Evolutionary conservation across 2,888 invertebrate species (phyloP).

Genomic region (Drosophila siamana): DNA sequence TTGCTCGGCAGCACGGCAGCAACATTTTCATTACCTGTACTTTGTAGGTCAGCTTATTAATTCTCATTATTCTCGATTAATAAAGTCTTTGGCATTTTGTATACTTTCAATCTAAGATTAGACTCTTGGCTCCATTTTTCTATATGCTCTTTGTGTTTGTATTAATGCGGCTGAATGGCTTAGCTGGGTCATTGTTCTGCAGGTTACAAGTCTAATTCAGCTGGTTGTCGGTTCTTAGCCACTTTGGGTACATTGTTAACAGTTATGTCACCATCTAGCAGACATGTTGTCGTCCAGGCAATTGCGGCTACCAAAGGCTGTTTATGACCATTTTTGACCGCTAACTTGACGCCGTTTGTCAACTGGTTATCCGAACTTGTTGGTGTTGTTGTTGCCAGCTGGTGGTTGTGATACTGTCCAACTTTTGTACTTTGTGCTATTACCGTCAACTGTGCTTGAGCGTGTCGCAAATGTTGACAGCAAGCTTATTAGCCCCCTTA

Average conservation of each 20-base stretch:
- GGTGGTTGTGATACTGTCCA: conserved; percentile 35
- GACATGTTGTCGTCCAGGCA: conserved; percentile 25
- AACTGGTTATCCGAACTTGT: conserved; percentile 54
- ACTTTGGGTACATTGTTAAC: conserved; percentile 40
- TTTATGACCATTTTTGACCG: conserved; percentile 69
- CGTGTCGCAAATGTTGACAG: conserved; percentile 70
- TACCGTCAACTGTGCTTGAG: conserved; percentile 41
- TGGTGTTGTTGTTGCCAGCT: conserved; percentile 3
- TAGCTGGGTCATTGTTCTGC: conserved; percentile 1
- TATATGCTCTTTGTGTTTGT: neutral
- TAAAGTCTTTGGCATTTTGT: neutral
- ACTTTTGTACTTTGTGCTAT: conserved; percentile 57
- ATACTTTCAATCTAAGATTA: neutral
- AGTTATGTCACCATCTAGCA: conserved; percentile 63
- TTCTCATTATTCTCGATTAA: neutral
- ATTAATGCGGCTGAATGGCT: neutral
- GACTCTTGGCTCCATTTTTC: no score
- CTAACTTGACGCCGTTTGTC: conserved; percentile 54
- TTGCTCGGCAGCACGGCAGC: neutral
- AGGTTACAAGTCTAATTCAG: neutral
- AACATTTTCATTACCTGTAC: neutral
- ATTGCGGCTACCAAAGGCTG: conserved; percentile 31
- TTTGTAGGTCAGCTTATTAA: neutral
- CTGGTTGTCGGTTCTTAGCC: conserved; percentile 42
- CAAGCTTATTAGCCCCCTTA: conserved; percentile 46